Percentiles rank a stretch among this genome's conserved stretches.
Evolutionary conservation across 2,113 vertebrate genomes (phyloP).

Genomic region (Athene noctua): DNA sequence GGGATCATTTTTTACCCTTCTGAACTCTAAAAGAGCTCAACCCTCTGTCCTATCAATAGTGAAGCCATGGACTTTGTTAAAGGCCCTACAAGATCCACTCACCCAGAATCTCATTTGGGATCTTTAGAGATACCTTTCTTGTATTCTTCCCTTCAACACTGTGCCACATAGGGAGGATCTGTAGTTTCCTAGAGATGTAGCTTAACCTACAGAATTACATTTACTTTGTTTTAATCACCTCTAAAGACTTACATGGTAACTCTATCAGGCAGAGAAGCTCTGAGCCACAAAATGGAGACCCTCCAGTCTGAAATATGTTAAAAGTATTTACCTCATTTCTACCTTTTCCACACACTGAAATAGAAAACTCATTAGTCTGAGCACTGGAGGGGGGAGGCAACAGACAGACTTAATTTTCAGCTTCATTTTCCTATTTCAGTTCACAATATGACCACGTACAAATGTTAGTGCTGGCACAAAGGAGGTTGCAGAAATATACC

Average conservation of each 20-base stretch:
- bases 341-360: neutral
- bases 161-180: neutral
- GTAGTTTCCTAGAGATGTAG: neutral
- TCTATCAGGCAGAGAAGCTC: neutral
- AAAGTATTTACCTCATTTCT: neutral
- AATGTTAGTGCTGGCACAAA: neutral
- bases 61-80: neutral
- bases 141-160: neutral
- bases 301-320: neutral
- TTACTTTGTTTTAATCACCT: neutral
- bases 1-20: neutral
- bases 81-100: neutral
- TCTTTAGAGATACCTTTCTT: neutral
- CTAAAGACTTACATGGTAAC: neutral
- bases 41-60: neutral
- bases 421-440: neutral
- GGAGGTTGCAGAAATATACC: neutral
- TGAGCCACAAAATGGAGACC: neutral
- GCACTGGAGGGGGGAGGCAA: fast-evolving
- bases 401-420: neutral
- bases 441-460: neutral
- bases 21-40: neutral
- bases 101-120: neutral
- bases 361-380: neutral
- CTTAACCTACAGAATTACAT: neutral